Evolutionary conservation across 2,113 vertebrate species (phyloP), one percentile per base, ranked within the genome.

Genomic region (Cairina moschata): DNA sequence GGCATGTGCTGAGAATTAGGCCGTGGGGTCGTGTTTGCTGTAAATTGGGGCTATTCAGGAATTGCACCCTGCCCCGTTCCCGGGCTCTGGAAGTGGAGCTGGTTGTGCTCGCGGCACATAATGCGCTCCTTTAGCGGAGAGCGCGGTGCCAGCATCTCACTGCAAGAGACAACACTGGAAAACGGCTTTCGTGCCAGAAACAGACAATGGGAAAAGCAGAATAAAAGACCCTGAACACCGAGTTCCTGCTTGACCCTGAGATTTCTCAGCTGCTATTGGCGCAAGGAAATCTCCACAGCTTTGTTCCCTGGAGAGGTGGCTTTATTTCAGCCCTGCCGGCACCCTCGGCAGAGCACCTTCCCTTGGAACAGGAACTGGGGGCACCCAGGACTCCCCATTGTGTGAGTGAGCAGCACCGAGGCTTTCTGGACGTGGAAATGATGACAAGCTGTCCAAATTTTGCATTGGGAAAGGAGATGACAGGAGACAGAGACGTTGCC

Each of bases 221-320:
- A 96, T 89, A 94, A 97, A 97, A 95, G 84, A 13, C 71, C 82
- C 75, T 94, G 93, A 87, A 97, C 95, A 91, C 62, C 44, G 50
- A 25, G 94, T 95, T 95, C 94, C 87, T 91, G 86, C 94, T 94
- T 82, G 91, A 87, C 93, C 90, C 95, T 73, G 87, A 1, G 17
- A 79, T 96, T 95, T 83, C 89, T 92, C 73, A 94, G 90, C 87
- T 85, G 87, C 93, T 18, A 12, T 78, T 95, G 93, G 84, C 40
- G 13, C 3, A 0, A 46, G 95, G 82, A 87, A 66, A 92, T 85
- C 86, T 31, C 93, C 31, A 66, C 23, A 11, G 77, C 78, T 95
- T 90, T 87, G 71, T 73, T 65, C 63, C 32, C 40, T 76, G 69
- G 73, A 79, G 91, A 93, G 91, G 74, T 92, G 48, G 66, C 40